Evolutionary conservation across 2,888 invertebrate species (phyloP), one percentile per base, ranked within the genome.

Genomic region (Noctuana brunneofusca): DNA sequence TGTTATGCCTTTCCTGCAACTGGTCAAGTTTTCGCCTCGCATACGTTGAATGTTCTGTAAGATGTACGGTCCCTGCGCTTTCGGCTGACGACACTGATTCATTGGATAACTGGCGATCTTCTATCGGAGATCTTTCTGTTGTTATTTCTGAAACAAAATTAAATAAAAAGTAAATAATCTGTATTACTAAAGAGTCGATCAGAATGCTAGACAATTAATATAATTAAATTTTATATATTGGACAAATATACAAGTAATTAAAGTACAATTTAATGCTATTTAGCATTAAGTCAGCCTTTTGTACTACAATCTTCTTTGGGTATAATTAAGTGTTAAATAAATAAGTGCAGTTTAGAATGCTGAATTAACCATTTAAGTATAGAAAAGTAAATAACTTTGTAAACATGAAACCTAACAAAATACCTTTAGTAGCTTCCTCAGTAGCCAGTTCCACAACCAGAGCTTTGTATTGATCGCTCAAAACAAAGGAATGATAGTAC

Each of bases 401-500:
- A 30, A 1, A 30, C 8, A 30, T 35, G n/a, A 43, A 18, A 22
- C n/a, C n/a, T n/a, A 52, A 9, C 2, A 14, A 58, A 5, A 63
- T 75, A 90, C 92, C 92, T 85, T 84, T 85, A 67, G 84, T 87
- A 62, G 85, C 83, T 70, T 94, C 94, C 72, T 94, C 94, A 22
- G 92, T 93, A 54, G 94, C 93, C 46, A 95, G 90, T 57, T 95
- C 94, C 48, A 93, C 92, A 24, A 95, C 84, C 87, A 96, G 93
- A 64, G 94, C 94, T 69, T 95, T 95, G 79, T 97, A 97, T 73
- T 96, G 95, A 68, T 97, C 96, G 76, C 97, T 97, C 64, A 97
- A 93, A 59, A 98, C 92, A 82, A 98, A 98, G 1, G 97, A 95
- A 58, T 96, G 95, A 83, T 97, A 98, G 83, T 97, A 96, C 81